A percentile compares a stretch with the other conserved stretches of the same genome.
Conservation (phyloP, 1,140 invertebrate genomes). For the Ridgeia piscesae region DNA sequence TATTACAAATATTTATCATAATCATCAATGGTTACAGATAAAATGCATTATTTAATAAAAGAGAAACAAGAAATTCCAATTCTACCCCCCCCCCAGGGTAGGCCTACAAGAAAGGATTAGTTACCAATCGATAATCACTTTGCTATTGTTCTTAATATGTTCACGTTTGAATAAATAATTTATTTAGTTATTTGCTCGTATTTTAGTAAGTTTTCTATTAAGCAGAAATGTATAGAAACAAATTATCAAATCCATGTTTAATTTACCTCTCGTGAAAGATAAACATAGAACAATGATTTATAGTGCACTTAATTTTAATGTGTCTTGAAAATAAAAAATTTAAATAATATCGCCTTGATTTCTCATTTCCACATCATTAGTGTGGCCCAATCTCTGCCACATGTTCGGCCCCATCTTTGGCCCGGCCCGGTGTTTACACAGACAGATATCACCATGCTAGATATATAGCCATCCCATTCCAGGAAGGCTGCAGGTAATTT, state of each 20-base stretch:
- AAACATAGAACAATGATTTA: not conserved
- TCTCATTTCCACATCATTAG: not conserved
- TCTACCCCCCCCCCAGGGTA: too few relatives aligned
- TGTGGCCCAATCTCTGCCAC: not conserved
- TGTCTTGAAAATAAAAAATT: not conserved
- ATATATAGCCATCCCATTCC: not conserved
- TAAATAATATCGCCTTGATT: not conserved
- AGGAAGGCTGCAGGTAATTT: not conserved
- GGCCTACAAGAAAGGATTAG: too few relatives aligned
- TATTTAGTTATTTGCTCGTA: not conserved
- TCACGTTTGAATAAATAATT: not conserved
- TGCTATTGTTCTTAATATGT: not conserved
- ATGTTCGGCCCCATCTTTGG: not conserved
- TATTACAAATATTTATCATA: too few relatives aligned
- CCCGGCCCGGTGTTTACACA: not conserved
- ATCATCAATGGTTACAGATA: too few relatives aligned
- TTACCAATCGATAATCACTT: too few relatives aligned
- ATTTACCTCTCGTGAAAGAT: not conserved
- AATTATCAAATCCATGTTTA: not conserved
- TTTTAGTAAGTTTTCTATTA: not conserved
- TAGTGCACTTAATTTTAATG: not conserved
- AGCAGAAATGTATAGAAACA: not conserved
- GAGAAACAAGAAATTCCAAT: too few relatives aligned
- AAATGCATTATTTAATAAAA: too few relatives aligned
- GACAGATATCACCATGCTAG: not conserved